Conservation (phyloP, 1,140 invertebrate genomes). For the Hermetia illucens region DNA sequence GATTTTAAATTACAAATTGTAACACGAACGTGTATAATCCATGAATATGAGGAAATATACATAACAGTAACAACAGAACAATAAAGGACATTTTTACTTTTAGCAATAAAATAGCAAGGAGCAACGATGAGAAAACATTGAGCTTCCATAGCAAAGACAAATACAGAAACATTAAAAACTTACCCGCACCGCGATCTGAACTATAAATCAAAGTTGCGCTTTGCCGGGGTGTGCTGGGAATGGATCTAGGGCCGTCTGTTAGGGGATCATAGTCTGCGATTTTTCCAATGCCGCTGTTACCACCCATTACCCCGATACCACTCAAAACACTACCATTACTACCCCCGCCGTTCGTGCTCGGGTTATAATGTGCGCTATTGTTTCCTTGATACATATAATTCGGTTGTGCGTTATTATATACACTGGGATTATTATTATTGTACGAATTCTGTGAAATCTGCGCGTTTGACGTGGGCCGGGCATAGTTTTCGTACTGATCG, state of each 20-base stretch:
- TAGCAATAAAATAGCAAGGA: too few species aligned
- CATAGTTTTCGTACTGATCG: conserved; percentile 8
- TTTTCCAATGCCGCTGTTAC: conserved; percentile 42
- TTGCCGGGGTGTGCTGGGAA: conserved; percentile 60
- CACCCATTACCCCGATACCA: conserved; percentile 1
- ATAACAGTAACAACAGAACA: too few species aligned
- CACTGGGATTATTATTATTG: not conserved
- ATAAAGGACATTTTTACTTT: too few species aligned
- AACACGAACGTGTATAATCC: too few species aligned
- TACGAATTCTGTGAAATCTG: not conserved
- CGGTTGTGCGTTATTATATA: not conserved
- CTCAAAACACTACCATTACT: conserved; percentile 4
- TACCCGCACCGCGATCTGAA: conserved; percentile 49
- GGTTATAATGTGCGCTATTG: conserved; percentile 3
- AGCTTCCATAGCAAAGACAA: too few species aligned
- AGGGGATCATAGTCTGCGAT: conserved; percentile 70
- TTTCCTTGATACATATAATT: conserved; percentile 3
- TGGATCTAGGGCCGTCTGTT: conserved; percentile 49
- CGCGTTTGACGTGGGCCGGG: not conserved
- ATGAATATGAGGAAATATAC: not conserved
- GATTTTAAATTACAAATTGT: too few species aligned
- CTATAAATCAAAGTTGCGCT: conserved; percentile 73
- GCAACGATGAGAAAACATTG: too few species aligned
- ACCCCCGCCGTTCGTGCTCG: conserved; percentile 2
- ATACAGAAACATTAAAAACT: too few species aligned